These are phyloP conservation scores for Cyclargus thomasi DNA, from an alignment of 1,140 invertebrate species.

Conservation along the genomic window DNA sequence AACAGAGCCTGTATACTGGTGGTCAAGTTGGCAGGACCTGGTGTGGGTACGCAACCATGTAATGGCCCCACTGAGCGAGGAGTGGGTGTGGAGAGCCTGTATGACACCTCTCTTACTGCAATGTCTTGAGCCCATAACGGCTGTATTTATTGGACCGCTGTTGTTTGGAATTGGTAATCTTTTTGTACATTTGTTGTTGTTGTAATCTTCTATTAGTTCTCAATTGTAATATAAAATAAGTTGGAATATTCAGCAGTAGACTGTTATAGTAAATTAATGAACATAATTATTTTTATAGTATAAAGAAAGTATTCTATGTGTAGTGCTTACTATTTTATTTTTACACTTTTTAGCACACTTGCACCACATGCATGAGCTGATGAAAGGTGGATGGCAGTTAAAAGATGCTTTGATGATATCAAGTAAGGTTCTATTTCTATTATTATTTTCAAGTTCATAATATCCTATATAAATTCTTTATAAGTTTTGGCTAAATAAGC, in stretches of 20 bases:
- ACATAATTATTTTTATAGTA: too few relatives aligned
- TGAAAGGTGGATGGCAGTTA: conserved; percentile 81
- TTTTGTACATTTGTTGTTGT: conserved; percentile 7
- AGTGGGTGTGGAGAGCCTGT: conserved; percentile 95
- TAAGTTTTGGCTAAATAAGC: not conserved
- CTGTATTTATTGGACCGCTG: conserved; percentile 90
- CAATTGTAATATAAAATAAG: too few relatives aligned
- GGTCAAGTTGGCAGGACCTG: conserved; percentile 81
- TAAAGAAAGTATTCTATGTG: too few relatives aligned
- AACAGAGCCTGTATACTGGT: conserved; percentile 86
- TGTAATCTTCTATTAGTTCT: too few relatives aligned
- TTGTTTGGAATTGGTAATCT: conserved; percentile 91
- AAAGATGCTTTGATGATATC: conserved; percentile 81
- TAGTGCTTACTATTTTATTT: conserved; percentile 26
- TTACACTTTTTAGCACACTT: conserved; percentile 85
- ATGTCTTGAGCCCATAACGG: conserved; percentile 83
- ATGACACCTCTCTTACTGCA: conserved; percentile 94
- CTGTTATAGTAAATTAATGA: too few relatives aligned
- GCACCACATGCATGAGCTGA: conserved; percentile 91
- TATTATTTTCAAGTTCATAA: not conserved
- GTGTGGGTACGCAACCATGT: conserved; percentile 93
- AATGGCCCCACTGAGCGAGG: conserved; percentile 94
- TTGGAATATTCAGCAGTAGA: too few relatives aligned
- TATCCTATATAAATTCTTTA: not conserved
- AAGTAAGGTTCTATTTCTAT: conserved; percentile 73